Conservation (phyloP, 2,797 vertebrate species). For the Percopsis omiscomaycus region DNA sequence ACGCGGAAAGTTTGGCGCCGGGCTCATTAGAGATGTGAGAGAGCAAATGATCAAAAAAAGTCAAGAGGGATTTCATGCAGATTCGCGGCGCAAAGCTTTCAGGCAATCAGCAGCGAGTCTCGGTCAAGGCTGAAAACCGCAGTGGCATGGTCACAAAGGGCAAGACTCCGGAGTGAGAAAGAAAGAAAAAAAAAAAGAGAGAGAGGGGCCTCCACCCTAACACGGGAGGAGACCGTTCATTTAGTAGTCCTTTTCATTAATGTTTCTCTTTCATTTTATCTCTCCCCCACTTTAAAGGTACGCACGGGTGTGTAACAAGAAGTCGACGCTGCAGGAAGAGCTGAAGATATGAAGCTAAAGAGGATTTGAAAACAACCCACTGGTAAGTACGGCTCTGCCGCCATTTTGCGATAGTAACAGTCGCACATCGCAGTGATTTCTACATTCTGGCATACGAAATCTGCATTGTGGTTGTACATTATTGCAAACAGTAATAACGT, state of each 20-base stretch:
- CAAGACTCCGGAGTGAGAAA: slow-evolving; percentile 29
- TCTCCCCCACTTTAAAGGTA: slow-evolving; percentile 66
- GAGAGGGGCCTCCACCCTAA: slow-evolving; percentile 43
- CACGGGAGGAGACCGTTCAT: slow-evolving; percentile 67
- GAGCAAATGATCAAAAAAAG: slow-evolving; percentile 62
- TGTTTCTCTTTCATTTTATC: slow-evolving; percentile 71
- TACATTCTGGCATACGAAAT: not conserved
- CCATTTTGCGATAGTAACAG: slow-evolving; percentile 42
- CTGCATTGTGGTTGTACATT: too few relatives aligned
- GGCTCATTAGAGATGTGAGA: slow-evolving; percentile 66
- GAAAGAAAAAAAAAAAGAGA: slow-evolving; percentile 3
- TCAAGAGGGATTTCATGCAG: slow-evolving; percentile 68
- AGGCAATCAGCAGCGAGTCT: slow-evolving; percentile 69
- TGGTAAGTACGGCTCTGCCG: slow-evolving; percentile 60
- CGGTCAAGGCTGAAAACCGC: slow-evolving; percentile 54
- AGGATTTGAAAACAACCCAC: slow-evolving; percentile 75
- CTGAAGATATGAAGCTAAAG: slow-evolving; percentile 80
- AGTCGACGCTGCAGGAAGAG: slow-evolving; percentile 53
- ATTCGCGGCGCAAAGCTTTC: slow-evolving; percentile 63
- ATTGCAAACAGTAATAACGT: too few relatives aligned
- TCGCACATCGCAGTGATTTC: slow-evolving; percentile 17
- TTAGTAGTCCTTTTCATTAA: slow-evolving; percentile 75
- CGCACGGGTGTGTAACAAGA: slow-evolving; percentile 46
- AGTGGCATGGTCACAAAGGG: slow-evolving; percentile 61
- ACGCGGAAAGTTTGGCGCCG: slow-evolving; percentile 38